Evolutionary conservation across 2,113 vertebrate species (phyloP), one percentile per base, ranked within the genome.

Genomic region (Scophthalmus maximus): DNA sequence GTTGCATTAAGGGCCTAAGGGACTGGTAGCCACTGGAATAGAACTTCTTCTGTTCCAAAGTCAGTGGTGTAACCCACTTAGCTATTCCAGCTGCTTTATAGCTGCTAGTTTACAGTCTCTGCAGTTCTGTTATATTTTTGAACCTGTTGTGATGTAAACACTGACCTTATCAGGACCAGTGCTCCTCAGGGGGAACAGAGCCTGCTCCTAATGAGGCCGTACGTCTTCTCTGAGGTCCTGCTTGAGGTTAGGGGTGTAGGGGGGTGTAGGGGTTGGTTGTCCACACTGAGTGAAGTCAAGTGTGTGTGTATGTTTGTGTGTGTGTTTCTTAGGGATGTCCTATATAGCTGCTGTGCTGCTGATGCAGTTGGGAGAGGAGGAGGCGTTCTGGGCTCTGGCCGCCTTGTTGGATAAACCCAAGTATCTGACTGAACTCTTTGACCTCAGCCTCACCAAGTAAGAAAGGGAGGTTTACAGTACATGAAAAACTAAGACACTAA

Each of bases 311-410:
- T 57, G 18, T 49, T 3, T 49, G 12, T 46, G 3, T 76, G 44
- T 75, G 46, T 63, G 27, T 64, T 6, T 68, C 8, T 46, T 57
- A 94, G 93, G 92, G 61, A 94, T 94, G 92, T 93, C 92, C 51
- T 92, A 94, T 83, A 88, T 94, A 25, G 92, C 90, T 53, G 93
- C 93, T 0, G 92, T 94, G 53, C 82, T 94, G 63, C 88, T 94
- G 62, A 94, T 94, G 93, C 87, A 93, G 73, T 60, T 93, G 68
- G 78, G 68, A 27, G 92, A 94, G 66, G 92, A 94, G 62, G 93
- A 94, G 52, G 89, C 91, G 0, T 94, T 94, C 52, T 94, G 93
- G 93, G 91, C 92, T 64, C 78, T 94, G 59, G 83, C 89, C 2
- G 88, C 89, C 7, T 77, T 94, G 36, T 64, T 94, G 42, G 92